Conservation (phyloP, 2,888 invertebrate genomes). For the Heteromyza rotundicornis region DNA sequence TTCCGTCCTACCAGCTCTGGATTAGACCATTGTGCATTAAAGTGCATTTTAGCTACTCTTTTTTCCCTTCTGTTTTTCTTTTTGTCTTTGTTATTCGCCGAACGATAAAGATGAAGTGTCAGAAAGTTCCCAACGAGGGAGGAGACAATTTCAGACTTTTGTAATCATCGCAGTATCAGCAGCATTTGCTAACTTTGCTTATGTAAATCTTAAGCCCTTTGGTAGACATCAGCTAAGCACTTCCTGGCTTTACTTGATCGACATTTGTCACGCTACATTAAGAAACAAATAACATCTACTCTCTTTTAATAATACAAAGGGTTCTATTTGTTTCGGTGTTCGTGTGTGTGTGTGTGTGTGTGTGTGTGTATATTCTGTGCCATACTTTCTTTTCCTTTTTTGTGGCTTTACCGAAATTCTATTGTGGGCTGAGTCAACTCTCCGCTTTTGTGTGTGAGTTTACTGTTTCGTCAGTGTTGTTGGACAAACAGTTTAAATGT, state of each 20-base stretch:
- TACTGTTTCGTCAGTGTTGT: background rate
- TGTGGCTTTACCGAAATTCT: background rate
- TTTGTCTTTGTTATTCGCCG: no score
- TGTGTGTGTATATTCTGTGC: no score
- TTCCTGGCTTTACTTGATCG: no score
- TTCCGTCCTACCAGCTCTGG: background rate
- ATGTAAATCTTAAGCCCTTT: no score
- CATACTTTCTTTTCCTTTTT: slow-evolving; percentile 10
- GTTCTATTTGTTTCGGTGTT: background rate
- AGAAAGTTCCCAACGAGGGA: background rate
- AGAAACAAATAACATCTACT: slow-evolving; percentile 21
- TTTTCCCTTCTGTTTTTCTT: no score
- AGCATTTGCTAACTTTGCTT: no score
- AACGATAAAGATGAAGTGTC: background rate
- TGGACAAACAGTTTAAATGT: slow-evolving; percentile 24
- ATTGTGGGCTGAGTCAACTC: slow-evolving; percentile 9
- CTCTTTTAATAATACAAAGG: background rate
- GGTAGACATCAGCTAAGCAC: no score
- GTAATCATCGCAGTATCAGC: no score
- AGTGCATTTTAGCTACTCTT: background rate
- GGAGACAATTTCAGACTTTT: background rate
- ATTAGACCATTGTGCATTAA: background rate
- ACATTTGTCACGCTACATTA: slow-evolving; percentile 23
- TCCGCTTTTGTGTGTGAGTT: slow-evolving; percentile 1
- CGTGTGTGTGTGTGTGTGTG: no score